These are phyloP conservation scores for Buceros bicornis DNA, from an alignment of 2,797 vertebrate genomes.

Conservation along the genomic window DNA sequence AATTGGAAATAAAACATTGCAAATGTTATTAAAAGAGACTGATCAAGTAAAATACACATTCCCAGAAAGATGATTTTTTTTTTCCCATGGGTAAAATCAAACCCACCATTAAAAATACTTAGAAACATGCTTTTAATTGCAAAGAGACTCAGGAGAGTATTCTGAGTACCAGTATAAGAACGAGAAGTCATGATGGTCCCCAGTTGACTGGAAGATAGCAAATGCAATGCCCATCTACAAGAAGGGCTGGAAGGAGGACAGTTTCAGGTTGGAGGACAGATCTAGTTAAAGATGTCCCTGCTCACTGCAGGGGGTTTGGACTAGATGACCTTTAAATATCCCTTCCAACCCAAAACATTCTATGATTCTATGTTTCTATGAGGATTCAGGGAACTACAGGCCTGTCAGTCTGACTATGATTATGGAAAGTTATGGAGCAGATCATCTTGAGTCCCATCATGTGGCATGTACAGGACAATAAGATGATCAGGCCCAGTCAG, in stretches of 20 bases:
- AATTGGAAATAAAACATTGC: conserved; percentile 31
- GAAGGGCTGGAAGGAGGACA: neutral
- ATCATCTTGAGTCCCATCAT: neutral
- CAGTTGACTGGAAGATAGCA: neutral
- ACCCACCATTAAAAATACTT: neutral
- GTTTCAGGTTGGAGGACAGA: no score
- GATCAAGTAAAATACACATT: conserved; percentile 16
- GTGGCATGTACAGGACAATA: neutral
- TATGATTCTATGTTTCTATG: no score
- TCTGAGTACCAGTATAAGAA: neutral
- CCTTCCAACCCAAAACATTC: no score
- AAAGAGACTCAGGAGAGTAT: neutral
- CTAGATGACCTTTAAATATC: no score
- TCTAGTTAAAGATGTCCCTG: no score
- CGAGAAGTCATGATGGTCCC: neutral
- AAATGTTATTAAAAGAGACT: neutral
- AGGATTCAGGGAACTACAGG: neutral
- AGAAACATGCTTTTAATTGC: neutral
- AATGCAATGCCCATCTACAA: neutral
- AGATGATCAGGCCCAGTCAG: neutral
- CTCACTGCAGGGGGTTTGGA: no score
- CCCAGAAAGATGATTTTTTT: neutral
- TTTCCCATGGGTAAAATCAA: neutral
- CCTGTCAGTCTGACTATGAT: neutral
- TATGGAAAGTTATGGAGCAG: neutral